Evolutionary conservation across 2,113 vertebrate genomes (phyloP).

Genomic region (Calypte anna): DNA sequence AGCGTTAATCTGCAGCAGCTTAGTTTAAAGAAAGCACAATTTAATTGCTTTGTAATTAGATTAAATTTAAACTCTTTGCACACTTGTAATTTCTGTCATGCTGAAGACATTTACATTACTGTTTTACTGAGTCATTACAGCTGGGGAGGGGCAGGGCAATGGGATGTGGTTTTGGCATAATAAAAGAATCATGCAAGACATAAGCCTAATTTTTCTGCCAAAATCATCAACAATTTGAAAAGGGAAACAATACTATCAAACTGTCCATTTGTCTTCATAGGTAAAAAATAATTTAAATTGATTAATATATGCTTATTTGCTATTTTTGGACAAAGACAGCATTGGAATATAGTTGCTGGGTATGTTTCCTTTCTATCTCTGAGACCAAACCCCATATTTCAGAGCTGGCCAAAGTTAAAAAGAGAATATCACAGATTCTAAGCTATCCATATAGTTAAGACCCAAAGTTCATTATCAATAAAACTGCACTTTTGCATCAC

Average conservation of each 20-base stretch:
- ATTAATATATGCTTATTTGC: not conserved
- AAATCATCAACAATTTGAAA: not conserved
- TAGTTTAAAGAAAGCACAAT: not conserved
- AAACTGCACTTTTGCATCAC: not conserved
- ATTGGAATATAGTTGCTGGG: not conserved
- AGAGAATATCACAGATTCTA: not conserved
- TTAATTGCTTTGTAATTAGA: constrained; percentile 10
- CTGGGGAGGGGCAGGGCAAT: not conserved
- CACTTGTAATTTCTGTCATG: not conserved
- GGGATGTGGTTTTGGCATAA: not conserved
- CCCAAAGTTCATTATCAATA: not conserved
- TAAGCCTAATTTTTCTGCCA: not conserved
- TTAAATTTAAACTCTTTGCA: not conserved
- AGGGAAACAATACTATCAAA: not conserved
- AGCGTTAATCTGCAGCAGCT: not conserved
- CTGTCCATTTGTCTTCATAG: not conserved
- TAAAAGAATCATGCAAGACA: not conserved
- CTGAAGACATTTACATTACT: not conserved
- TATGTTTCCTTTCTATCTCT: not conserved
- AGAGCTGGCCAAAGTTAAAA: not conserved
- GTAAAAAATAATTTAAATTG: not conserved
- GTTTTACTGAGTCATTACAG: not conserved
- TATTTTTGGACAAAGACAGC: not conserved
- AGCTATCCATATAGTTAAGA: not conserved
- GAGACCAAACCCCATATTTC: not conserved